Percentiles rank a stretch among this genome's conserved stretches.
phyloP scores from a whole-genome alignment of 2,888 invertebrate genomes.

The Sturmia bella region DNA sequence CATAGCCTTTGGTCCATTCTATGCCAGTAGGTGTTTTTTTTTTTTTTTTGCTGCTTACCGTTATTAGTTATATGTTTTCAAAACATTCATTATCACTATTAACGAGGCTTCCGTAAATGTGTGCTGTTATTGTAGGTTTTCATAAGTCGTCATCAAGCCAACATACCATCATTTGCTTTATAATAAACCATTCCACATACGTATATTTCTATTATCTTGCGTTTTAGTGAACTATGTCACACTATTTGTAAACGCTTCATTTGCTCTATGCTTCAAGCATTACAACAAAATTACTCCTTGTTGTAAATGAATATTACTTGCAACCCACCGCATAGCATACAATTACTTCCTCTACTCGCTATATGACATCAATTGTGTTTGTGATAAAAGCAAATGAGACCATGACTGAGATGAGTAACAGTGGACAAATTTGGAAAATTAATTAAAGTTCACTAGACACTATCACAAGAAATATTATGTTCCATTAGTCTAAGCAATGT shows the following conservation, averaged over 20 bases:
- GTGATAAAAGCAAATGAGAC: constrained; percentile 37
- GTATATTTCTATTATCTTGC: background rate
- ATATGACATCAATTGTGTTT: constrained; percentile 57
- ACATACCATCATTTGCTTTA: background rate
- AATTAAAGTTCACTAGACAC: no score
- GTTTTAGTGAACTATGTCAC: background rate
- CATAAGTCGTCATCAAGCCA: background rate
- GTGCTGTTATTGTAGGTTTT: background rate
- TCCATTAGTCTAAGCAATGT: no score
- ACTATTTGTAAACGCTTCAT: constrained; percentile 8
- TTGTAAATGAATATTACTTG: background rate
- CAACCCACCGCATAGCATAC: constrained; percentile 25
- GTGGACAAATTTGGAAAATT: background rate
- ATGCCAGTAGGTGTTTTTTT: no score
- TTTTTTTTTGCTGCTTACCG: no score
- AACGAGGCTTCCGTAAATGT: no score
- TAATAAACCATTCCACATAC: constrained; percentile 2
- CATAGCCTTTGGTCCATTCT: no score
- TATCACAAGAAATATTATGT: no score
- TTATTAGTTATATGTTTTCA: no score
- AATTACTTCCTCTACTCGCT: constrained; percentile 40
- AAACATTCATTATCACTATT: no score
- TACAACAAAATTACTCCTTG: constrained; percentile 19
- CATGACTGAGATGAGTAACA: background rate
- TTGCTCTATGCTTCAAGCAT: background rate